Percentiles rank a stretch among this genome's conserved stretches.
Conservation (phyloP, 2,888 invertebrate genomes). For the Apeira syringaria region DNA sequence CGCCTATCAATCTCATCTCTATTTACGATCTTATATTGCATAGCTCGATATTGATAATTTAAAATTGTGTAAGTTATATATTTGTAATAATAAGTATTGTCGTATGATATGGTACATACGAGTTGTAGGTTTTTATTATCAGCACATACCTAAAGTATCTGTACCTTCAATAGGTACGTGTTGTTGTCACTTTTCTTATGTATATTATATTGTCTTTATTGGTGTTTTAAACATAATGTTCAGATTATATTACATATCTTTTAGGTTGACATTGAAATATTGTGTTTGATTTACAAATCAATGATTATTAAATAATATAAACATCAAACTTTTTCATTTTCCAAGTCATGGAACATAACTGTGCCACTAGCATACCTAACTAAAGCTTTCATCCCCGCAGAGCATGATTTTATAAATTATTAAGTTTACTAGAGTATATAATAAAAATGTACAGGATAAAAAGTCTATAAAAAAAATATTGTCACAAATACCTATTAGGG, state of each 20-base stretch:
- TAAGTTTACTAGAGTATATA: no score
- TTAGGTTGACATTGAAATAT: constrained; percentile 4
- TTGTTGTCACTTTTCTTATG: constrained; percentile 2
- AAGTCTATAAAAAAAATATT: no score
- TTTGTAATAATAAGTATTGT: constrained; percentile 1
- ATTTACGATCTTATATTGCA: constrained; percentile 8
- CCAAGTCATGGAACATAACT: no score
- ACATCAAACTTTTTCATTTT: background rate
- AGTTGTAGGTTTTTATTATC: constrained; percentile 2
- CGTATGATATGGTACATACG: background rate
- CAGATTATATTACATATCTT: constrained; percentile 17
- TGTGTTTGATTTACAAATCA: constrained; percentile 7
- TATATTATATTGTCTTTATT: constrained; percentile 6
- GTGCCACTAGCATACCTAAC: no score
- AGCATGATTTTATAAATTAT: no score
- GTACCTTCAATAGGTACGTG: constrained; percentile 1
- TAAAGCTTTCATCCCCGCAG: no score
- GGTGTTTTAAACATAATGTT: constrained; percentile 15
- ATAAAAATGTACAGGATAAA: no score
- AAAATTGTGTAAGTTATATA: constrained; percentile 9
- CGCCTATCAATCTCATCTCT: constrained; percentile 7
- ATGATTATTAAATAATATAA: background rate
- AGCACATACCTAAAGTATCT: constrained; percentile 5
- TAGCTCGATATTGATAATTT: constrained; percentile 10
- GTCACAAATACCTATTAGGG: no score